Base-by-base conservation (phyloP, 2,797 vertebrate genomes). In the Hybognathus amarus region DNA sequence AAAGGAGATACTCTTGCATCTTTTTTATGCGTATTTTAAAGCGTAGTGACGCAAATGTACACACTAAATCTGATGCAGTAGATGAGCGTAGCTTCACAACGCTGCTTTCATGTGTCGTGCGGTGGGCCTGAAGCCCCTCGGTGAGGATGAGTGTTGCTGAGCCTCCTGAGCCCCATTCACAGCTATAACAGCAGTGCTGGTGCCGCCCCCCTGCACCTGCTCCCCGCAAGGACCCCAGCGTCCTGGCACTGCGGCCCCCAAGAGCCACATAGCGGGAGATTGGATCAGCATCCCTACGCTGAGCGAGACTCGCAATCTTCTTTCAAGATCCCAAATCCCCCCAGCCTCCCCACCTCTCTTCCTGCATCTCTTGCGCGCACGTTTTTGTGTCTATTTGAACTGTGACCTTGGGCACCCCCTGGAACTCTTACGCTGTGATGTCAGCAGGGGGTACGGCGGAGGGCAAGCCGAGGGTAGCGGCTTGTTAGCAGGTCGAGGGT, bases 171-270 rank as follows among this genome's bases (percentile, higher is more conserved):
- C 50, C 83, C 59, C 67, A 50, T 64, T 77, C 71, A 42, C 59
- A 67, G 47, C 71, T 47, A 68, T 47, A 85, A 70, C 71, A 71
- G 73, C 38, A 80, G 78, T 12, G 50, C 47, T 74, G 47, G 42
- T 30, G 38, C 74, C 88, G 91, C 94, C 91, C 77, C 80, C 87
- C 86, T 90, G 87, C 86, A 87, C 88, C 94, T 95, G 94, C 91
- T 94, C 89, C 92, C 90, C 86, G 84, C 85, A 86, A 77, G 90
- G 89, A 88, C 86, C 88, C 89, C 80, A 85, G 87, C 87, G 90
- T 92, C 92, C 79, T 87, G n/a, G 15, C 64, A 86, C 90, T 86
- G 89, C 90, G 42, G 59, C 61, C 47, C 85, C 81, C 70, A 61
- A 79, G 77, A 77, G 78, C 63, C 45, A 59, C 66, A 59, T 54